Evolutionary conservation across 2,888 invertebrate species (phyloP), one percentile per base, ranked within the genome.

Genomic region (Lomographa bimaculata): DNA sequence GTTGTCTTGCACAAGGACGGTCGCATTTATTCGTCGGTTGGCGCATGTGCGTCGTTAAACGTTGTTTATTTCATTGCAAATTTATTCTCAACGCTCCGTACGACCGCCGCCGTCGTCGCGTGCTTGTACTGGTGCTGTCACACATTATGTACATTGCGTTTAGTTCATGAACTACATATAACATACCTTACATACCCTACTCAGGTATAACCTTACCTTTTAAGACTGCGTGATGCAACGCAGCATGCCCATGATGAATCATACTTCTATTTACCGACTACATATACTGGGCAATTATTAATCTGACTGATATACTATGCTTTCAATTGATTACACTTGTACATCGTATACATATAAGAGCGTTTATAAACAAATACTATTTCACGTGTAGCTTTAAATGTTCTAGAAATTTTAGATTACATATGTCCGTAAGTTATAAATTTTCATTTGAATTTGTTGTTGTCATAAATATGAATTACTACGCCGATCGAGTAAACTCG

Each of bases 1-100:
- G 74, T 69, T 54, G 71, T 57, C 62, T 63, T 47, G 59, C 57
- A 62, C 85, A 85, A 84, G 84, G 84, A 78, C 82, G 69, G 67
- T 70, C 61, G 64, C 81, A 83, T 81, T 81, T 75, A 74, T 74
- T 64, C 59, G 62, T 14, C 19, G 24, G 32, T 20, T 16, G 21
- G 8, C 12, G 28, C 26, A 29, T 38, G 26, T 33, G 33, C 28
- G 24, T 28, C 33, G 21, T 26, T 28, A 40, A 37, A 30, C 36
- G 35, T 18, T 39, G 26, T 44, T 49, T 49, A 49, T 52, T 46
- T 44, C 34, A 33, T 28, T 38, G 12, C 37, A 40, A 30, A 36
- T 42, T 29, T 25, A 35, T 38, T 36, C 28, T 29, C 23, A 18
- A 25, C 33, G 30, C 30, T 40, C 16, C n/a, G 14, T 14, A 14